Evolutionary conservation across 2,113 vertebrate genomes (phyloP).

Genomic region (Raja brachyura): DNA sequence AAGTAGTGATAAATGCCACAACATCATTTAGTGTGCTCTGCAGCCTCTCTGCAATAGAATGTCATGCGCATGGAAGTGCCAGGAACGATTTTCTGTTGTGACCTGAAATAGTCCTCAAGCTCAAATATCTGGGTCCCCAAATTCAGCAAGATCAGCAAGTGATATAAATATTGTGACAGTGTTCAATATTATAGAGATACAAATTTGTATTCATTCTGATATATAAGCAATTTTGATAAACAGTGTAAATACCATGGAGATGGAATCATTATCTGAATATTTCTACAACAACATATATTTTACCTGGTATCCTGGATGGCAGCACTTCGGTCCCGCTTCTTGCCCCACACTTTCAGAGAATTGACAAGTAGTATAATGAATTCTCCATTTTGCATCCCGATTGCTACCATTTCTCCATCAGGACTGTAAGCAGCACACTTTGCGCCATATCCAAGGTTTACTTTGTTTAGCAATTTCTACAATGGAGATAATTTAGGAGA

Average conservation of each 20-base stretch:
- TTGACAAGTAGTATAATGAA: constrained; percentile 84
- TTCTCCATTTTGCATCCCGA: constrained; percentile 93
- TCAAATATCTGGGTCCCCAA: too few relatives aligned
- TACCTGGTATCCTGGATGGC: constrained; percentile 91
- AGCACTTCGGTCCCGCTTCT: constrained; percentile 87
- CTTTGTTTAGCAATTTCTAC: constrained; percentile 94
- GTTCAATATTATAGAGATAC: too few relatives aligned
- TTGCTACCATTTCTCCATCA: constrained; percentile 88
- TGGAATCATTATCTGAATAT: neutral
- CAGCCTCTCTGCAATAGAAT: too few relatives aligned
- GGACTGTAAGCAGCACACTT: constrained; percentile 80
- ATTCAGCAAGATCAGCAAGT: too few relatives aligned
- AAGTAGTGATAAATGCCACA: too few relatives aligned
- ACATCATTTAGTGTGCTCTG: too few relatives aligned
- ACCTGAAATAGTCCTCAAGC: too few relatives aligned
- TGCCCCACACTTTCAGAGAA: constrained; percentile 90
- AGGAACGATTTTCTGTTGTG: too few relatives aligned
- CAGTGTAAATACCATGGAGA: neutral
- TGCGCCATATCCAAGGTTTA: constrained; percentile 80
- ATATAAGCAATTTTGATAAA: too few relatives aligned
- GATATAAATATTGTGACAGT: too few relatives aligned
- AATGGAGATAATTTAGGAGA: neutral
- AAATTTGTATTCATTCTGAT: too few relatives aligned
- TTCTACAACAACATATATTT: neutral
- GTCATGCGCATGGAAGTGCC: too few relatives aligned